phyloP scores from a whole-genome alignment of 2,113 vertebrate genomes.

The Monarcha castaneiventris region DNA sequence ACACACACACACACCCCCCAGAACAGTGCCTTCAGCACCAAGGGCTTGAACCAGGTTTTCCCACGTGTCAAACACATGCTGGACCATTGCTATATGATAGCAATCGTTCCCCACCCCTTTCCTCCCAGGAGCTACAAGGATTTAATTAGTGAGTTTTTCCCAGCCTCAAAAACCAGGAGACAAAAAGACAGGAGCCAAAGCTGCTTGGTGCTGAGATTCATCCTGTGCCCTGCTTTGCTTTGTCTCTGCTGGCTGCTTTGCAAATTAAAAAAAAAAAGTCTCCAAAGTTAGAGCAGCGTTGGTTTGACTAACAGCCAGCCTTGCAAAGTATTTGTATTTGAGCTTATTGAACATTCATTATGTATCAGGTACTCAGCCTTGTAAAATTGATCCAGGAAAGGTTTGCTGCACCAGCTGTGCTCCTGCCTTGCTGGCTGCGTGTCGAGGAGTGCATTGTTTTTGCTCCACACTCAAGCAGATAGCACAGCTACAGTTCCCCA shows the following conservation, averaged over 20 bases:
- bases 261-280: neutral
- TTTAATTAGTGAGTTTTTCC: conserved; percentile 21
- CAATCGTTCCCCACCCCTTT: neutral
- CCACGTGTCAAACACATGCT: neutral
- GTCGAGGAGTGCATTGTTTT: neutral
- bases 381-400: neutral
- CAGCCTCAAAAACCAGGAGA: neutral
- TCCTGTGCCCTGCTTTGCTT: neutral
- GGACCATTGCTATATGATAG: neutral
- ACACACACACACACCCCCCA: accelerated
- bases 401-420: neutral
- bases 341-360: conserved; percentile 17
- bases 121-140: neutral
- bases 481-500: conserved; percentile 49
- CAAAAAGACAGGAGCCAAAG: neutral
- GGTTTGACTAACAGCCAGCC: neutral
- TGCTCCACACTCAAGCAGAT: conserved; percentile 49
- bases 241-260: neutral
- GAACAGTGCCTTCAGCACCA: neutral
- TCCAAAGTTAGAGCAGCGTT: neutral
- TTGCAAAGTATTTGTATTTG: neutral
- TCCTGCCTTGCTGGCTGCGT: neutral
- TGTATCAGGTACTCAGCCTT: neutral
- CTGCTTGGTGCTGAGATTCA: neutral
- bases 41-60: neutral